A percentile compares a stretch with the other conserved stretches of the same genome.
phyloP scores from a whole-genome alignment of 2,113 vertebrate species.

The Lanius collurio region DNA sequence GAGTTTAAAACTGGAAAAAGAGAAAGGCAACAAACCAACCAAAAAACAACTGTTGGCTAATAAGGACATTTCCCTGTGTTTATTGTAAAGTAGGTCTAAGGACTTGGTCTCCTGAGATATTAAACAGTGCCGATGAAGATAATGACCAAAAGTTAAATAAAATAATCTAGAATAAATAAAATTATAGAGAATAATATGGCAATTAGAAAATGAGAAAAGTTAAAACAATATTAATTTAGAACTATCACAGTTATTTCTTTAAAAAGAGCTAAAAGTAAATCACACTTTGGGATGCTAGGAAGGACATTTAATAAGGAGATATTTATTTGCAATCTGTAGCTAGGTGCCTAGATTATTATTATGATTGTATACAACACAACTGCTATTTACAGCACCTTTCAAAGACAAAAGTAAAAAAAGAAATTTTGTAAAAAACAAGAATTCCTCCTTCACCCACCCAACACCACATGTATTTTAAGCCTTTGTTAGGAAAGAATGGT shows the following conservation, averaged over 20 bases:
- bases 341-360: neutral
- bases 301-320: neutral
- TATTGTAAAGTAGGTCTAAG: neutral
- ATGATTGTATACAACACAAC: neutral
- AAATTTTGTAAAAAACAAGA: neutral
- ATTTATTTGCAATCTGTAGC: neutral
- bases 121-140: neutral
- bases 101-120: neutral
- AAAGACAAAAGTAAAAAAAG: neutral
- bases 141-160: neutral
- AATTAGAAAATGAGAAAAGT: neutral
- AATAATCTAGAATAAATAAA: neutral
- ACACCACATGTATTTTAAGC: neutral
- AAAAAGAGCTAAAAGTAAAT: neutral
- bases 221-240: neutral
- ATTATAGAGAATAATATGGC: neutral
- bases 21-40: neutral
- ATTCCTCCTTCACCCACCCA: neutral
- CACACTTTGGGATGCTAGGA: neutral
- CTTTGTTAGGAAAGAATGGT: neutral
- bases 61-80: neutral
- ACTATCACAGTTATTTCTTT: neutral
- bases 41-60: neutral
- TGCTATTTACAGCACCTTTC: neutral
- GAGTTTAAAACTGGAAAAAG: neutral